phyloP scores from a whole-genome alignment of 2,797 vertebrate genomes.

The Tinamus major region DNA sequence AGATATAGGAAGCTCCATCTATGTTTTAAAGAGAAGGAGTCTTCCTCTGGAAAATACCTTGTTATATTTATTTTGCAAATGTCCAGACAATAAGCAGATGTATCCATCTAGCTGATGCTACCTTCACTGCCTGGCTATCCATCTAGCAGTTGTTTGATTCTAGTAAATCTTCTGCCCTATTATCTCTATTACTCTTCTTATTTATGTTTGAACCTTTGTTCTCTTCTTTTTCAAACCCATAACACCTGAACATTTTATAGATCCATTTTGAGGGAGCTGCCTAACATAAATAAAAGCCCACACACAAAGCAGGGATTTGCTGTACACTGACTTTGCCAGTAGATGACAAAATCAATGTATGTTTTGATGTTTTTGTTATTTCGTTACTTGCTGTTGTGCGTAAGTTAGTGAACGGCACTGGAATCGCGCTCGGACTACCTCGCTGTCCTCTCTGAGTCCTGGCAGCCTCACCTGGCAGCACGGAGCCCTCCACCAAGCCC shows the following conservation, averaged over 20 bases:
- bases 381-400: background rate
- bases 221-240: background rate
- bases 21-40: constrained; percentile 4
- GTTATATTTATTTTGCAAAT: background rate
- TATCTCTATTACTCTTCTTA: background rate
- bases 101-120: background rate
- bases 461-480: background rate
- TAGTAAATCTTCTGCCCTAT: background rate
- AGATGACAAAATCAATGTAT: background rate
- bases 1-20: background rate
- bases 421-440: background rate
- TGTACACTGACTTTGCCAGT: background rate
- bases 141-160: background rate
- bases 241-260: background rate
- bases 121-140: background rate
- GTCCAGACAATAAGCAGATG: background rate
- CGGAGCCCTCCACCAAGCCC: background rate
- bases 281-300: background rate
- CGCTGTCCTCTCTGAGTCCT: background rate
- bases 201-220: background rate
- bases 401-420: background rate
- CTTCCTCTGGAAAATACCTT: background rate
- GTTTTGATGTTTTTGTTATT: background rate
- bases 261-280: background rate
- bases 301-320: background rate